Percentiles rank a stretch among this genome's conserved stretches.
Evolutionary conservation across 2,888 invertebrate genomes (phyloP).

Genomic region (Lycaena phlaeas): DNA sequence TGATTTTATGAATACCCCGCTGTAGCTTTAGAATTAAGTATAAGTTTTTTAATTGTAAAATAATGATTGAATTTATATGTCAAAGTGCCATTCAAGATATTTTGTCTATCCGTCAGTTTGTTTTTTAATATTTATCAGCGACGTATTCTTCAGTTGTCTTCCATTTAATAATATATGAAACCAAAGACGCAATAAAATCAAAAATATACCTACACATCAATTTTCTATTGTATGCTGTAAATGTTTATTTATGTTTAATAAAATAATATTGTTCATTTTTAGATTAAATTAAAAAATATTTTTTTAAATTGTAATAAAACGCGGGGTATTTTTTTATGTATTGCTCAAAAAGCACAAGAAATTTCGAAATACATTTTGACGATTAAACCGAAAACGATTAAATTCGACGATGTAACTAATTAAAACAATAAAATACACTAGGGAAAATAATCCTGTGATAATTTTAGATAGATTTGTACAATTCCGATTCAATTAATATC

Average conservation of each 20-base stretch:
- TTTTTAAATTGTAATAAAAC: too few relatives aligned
- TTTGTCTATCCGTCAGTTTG: too few relatives aligned
- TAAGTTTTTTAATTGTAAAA: neutral
- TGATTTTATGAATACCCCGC: too few relatives aligned
- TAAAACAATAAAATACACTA: constrained; percentile 14
- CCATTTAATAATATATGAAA: neutral
- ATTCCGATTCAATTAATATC: constrained; percentile 10
- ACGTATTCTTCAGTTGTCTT: too few relatives aligned
- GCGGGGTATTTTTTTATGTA: constrained; percentile 5
- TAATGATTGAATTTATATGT: neutral
- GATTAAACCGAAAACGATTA: too few relatives aligned
- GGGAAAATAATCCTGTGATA: constrained; percentile 22
- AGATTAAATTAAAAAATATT: neutral
- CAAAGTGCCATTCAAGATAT: too few relatives aligned
- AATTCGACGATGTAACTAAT: too few relatives aligned
- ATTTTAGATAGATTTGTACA: constrained; percentile 16
- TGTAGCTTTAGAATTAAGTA: neutral
- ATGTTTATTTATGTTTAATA: too few relatives aligned
- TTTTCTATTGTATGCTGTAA: too few relatives aligned
- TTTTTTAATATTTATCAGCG: too few relatives aligned
- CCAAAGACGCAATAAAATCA: too few relatives aligned
- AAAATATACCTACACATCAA: too few relatives aligned
- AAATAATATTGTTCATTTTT: neutral
- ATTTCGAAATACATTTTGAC: neutral
- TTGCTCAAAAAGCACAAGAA: constrained; percentile 1